Base-by-base conservation (phyloP, 2,797 vertebrate species). In the Megaceryle alcyon region DNA sequence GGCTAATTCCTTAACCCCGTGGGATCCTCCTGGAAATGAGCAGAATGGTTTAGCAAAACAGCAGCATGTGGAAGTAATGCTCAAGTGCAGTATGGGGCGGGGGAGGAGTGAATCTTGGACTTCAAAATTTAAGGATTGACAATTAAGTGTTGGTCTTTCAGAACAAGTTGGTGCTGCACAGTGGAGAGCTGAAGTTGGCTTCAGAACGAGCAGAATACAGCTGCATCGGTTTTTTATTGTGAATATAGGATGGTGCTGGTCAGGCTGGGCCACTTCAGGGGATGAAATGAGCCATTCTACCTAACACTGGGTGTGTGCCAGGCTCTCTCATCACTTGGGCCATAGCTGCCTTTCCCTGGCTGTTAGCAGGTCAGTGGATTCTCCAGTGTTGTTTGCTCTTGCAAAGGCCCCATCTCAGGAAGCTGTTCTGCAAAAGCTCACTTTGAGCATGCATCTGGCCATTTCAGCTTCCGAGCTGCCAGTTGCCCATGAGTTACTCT, bases 1-100 rank as follows among this genome's bases (percentile, higher is more conserved):
- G 95, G 96, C 87, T 92, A 91, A 91, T 92, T 95, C 85, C 73
- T 94, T 73, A 96, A 79, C 90, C 77, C 82, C 1, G 2, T 95
- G 93, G 48, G 91, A 96, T 95, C 68, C 85, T 90, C 66, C 71
- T 94, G 88, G 78, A 93, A 88, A 82, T 68, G 88, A 94, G 33
- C 37, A 82, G 81, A 71, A 91, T 7, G 63, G 54, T 33, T 95
- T 70, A 94, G 73, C 54, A 84, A 90, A 94, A 84, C 77, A 51
- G 29, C 53, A 91, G 57, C 76, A 44, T 71, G 57, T 66, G 76
- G 76, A 92, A 95, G 78, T 91, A 85, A 75, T 65, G 61, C 49
- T 86, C 65, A 53, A 31, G 29, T 54, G 22, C 44, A 26, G 23
- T 6, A 15, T 33, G 17, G n/a, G n/a, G n/a, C n/a, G 54, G 25